phyloP scores from a whole-genome alignment of 2,113 vertebrate genomes.

The Reinhardtius hippoglossoides region DNA sequence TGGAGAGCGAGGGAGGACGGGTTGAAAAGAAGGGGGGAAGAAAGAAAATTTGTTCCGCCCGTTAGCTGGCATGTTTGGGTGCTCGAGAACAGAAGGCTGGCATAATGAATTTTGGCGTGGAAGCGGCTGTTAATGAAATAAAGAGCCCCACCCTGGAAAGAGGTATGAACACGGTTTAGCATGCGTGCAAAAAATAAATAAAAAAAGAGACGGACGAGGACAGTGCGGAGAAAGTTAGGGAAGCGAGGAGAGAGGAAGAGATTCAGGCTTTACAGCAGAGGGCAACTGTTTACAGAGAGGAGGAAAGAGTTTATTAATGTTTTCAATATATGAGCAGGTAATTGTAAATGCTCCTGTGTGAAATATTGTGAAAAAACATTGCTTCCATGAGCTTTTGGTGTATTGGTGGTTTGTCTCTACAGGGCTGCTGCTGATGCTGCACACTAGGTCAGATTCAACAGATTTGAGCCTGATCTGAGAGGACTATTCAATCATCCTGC shows the following conservation, averaged over 20 bases:
- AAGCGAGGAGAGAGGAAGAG: neutral
- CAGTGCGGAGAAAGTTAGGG: slow-evolving; percentile 6
- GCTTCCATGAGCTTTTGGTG: slow-evolving; percentile 14
- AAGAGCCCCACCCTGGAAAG: slow-evolving; percentile 69
- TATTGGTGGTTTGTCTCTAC: neutral
- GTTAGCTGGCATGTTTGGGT: slow-evolving; percentile 78
- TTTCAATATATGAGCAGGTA: neutral
- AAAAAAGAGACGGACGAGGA: neutral
- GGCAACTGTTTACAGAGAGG: neutral
- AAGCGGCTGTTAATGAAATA: slow-evolving; percentile 78
- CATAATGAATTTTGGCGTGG: slow-evolving; percentile 81
- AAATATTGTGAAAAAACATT: neutral
- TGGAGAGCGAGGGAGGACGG: slow-evolving; percentile 41
- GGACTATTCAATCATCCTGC: too few relatives aligned
- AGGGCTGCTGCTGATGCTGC: too few relatives aligned
- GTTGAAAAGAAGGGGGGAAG: slow-evolving; percentile 20
- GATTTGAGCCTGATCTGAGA: too few relatives aligned
- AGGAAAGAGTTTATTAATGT: neutral
- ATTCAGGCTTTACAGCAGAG: neutral
- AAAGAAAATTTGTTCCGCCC: slow-evolving; percentile 75
- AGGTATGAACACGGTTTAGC: slow-evolving; percentile 16
- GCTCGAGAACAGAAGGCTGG: slow-evolving; percentile 75
- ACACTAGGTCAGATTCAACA: too few relatives aligned
- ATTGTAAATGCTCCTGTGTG: neutral
- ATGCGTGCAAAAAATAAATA: slow-evolving; percentile 24